Evolutionary conservation across 1,140 invertebrate species (phyloP), one percentile per base, ranked within the genome.

Genomic region (Lasaia peninsularis): DNA sequence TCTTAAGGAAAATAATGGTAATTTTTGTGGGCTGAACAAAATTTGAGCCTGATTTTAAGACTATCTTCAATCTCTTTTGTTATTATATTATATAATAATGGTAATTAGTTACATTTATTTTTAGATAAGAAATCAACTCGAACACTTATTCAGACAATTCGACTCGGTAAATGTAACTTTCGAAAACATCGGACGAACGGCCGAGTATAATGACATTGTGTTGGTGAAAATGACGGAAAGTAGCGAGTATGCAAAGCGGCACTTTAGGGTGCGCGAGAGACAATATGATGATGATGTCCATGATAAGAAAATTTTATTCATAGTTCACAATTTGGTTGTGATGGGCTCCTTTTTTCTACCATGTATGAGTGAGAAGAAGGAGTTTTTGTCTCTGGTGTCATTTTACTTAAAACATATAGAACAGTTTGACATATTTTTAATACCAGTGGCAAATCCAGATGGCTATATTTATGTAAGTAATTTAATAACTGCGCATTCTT

Each of bases 381-480:
- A 50, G 16, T 77, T 78, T 2, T 31, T 40, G 34, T 44, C 34
- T n/a, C 67, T 76, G 8, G 9, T 81, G 1, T 60, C 59, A 1
- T 78, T 73, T 63, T 85, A 85, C 62, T 56, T 73, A 5, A 44
- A 63, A 18, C 71, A 85, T 67, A 68, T 85, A 52, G 70, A 81
- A 31, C 69, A 76, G n/a, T 87, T 84, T 37, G 80, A 87, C 49
- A 81, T 87, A 67, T 87, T 72, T 62, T 54, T 84, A 4, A 73
- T 87, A 57, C 80, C 84, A 0, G 57, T 86, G 58, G 82, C 76
- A 1, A 85, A 87, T 69, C 84, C 84, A 6, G 81, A 87, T 57
- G 84, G 82, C 2, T 65, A 56, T 57, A 58, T 51, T 52, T 28
- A 52, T 16, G 61, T 58, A 21, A 35, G 60, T 62, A 24, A 69